Conservation (phyloP, 2,888 invertebrate species). For the Netelia fuscicornis region DNA sequence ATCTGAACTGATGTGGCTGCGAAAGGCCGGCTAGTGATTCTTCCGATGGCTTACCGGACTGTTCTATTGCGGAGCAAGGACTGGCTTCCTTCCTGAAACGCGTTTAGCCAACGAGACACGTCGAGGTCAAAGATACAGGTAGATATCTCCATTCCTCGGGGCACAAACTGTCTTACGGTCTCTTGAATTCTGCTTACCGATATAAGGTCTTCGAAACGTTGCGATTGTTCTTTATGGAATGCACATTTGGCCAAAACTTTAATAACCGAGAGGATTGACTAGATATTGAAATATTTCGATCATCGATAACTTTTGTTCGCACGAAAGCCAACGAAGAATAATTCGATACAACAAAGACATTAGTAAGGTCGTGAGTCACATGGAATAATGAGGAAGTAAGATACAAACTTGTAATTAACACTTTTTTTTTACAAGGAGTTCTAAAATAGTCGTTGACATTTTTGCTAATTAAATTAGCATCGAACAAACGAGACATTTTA, state of each 20-base stretch:
- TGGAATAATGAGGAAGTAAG: no score
- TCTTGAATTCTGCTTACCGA: slow-evolving; percentile 71
- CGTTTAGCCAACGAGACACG: slow-evolving; percentile 65
- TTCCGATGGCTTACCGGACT: slow-evolving; percentile 10
- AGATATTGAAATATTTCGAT: no score
- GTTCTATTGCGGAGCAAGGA: slow-evolving; percentile 59
- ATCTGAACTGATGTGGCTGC: slow-evolving; percentile 3
- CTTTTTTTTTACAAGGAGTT: no score
- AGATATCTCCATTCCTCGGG: slow-evolving; percentile 31
- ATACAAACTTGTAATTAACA: no score
- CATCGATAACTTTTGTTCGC: no score
- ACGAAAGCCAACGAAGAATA: no score
- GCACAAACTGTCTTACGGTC: slow-evolving; percentile 38
- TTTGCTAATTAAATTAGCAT: no score
- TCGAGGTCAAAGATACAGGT: slow-evolving; percentile 23
- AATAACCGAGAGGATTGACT: no score
- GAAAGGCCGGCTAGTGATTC: slow-evolving; percentile 36
- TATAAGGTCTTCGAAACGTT: slow-evolving; percentile 51
- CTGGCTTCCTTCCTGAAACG: slow-evolving; percentile 68
- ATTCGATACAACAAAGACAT: no score
- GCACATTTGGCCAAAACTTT: not conserved
- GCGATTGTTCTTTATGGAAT: not conserved
- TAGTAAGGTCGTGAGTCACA: no score
- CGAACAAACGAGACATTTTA: no score
- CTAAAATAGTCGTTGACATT: no score